Evolutionary conservation across 2,888 invertebrate species (phyloP), one percentile per base, ranked within the genome.

Genomic region (Troilus luridus): DNA sequence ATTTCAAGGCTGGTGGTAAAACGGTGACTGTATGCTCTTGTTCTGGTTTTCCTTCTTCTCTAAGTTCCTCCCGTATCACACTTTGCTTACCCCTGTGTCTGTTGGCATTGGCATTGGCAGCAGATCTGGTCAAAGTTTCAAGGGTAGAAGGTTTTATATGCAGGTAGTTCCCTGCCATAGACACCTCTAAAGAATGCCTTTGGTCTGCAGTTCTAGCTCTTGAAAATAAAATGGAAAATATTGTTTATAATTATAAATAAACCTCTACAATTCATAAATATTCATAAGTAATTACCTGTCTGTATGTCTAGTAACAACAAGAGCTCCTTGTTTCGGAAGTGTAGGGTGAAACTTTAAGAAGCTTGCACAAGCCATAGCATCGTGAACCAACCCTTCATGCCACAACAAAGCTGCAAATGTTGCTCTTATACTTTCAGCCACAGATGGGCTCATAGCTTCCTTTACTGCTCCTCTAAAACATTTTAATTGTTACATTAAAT

Each of bases 321-420:
- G 95, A 93, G 95, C 97, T 92, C 95, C 97, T 93, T 97, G 96
- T 94, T 98, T 98, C 27, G 98, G 97, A 92, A 98, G 94, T 60
- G 96, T 96, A 0, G 98, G 98, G 94, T 98, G 97, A 94, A 99
- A 99, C 94, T 98, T 98, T 14, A 99, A 95, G 94, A 98, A 99
- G 0, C 99, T 98, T 0, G 99, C 98, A 94, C 98, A 99, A 0
- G 99, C 98, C 97, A 99, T 99, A 11, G 99, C 98, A 94, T 99
- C 99, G 94, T 99, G 98, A 0, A 99, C 98, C 88, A 99, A 97
- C 21, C 98, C 98, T 95, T 99, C 99, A 94, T 99, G 99, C 99
- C 99, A 99, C 1, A 99, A 95, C 93, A 99, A 96, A 0, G 99
- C 98, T 0, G 99, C 99, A 94, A 99, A 99, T 10, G 98, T 97